Conservation (phyloP, 2,888 invertebrate species). For the Drosophila putrida region DNA sequence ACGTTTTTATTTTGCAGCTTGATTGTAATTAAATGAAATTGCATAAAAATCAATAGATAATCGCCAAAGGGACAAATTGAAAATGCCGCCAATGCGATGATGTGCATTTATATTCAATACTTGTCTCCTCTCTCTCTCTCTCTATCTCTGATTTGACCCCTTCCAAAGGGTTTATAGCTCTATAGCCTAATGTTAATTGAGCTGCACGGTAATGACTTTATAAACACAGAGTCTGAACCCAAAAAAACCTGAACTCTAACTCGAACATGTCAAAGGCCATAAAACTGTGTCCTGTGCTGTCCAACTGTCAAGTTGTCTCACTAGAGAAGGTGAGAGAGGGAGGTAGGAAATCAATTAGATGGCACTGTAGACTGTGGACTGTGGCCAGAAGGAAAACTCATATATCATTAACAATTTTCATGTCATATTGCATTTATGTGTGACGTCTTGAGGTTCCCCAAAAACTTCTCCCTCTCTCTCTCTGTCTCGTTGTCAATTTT, state of each 20-base stretch:
- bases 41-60: conserved; percentile 76
- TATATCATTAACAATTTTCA: conserved; percentile 79
- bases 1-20: conserved; percentile 59
- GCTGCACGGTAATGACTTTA: conserved; percentile 68
- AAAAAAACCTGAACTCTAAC: conserved; percentile 21
- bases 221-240: conserved; percentile 55
- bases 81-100: conserved; percentile 40
- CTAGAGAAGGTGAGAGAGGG: not conserved
- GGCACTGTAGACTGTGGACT: conserved; percentile 30
- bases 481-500: not conserved
- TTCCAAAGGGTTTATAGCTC: not conserved
- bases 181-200: conserved; percentile 8
- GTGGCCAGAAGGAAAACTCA: conserved; percentile 56
- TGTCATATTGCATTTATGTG: conserved; percentile 59
- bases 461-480: no score
- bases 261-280: conserved; percentile 41
- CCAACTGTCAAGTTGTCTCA: conserved; percentile 61
- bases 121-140: not conserved
- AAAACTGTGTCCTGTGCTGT: conserved; percentile 57
- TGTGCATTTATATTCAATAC: conserved; percentile 28
- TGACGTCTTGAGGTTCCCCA: conserved; percentile 53
- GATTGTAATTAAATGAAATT: conserved; percentile 76
- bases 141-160: not conserved
- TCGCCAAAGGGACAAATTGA: conserved; percentile 26
- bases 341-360: conserved; percentile 70